Evolutionary conservation across 2,888 invertebrate species (phyloP).

Genomic region (Euclidia mi): DNA sequence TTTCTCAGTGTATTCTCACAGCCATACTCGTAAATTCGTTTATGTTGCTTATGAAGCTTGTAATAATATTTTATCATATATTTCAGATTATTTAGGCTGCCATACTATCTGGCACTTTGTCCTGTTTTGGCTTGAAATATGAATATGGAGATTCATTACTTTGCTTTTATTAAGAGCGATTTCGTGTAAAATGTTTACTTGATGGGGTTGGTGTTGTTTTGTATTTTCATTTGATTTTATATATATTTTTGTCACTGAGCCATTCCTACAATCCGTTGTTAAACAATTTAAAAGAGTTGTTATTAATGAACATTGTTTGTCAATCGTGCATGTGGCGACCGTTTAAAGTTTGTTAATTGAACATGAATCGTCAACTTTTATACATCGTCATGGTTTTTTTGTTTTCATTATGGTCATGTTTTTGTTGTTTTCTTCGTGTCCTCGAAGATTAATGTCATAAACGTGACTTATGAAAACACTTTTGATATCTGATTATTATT

Average conservation of each 20-base stretch:
- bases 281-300: no score
- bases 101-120: conserved; percentile 1
- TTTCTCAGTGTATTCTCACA: conserved; percentile 1
- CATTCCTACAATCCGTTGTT: no score
- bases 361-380: background rate
- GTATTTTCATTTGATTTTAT: no score
- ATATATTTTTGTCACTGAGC: no score
- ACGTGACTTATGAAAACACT: no score
- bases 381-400: background rate
- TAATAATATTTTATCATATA: conserved; percentile 18
- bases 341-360: background rate
- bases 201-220: no score
- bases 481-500: no score
- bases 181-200: background rate
- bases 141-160: background rate
- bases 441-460: no score
- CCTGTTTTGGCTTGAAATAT: conserved; percentile 5
- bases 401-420: background rate
- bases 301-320: no score
- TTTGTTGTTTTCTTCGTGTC: background rate
- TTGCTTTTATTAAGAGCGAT: background rate
- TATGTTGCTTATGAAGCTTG: conserved; percentile 11
- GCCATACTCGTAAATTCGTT: conserved; percentile 17
- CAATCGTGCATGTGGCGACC: background rate
- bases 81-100: conserved; percentile 4